Evolutionary conservation across 1,140 invertebrate species (phyloP).

Genomic region (Uloborus diversus): DNA sequence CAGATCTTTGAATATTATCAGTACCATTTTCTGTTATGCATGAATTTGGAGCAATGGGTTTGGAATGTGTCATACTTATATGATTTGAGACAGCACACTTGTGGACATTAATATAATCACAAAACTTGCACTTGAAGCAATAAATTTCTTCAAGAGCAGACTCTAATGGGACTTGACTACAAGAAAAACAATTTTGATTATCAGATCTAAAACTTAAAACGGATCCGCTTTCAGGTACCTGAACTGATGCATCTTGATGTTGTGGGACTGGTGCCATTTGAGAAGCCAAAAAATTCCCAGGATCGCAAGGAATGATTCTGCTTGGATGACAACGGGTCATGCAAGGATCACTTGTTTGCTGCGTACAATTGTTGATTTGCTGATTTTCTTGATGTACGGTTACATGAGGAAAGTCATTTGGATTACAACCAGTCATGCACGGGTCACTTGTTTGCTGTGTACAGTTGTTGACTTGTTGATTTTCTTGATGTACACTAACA

Average conservation of each 20-base stretch:
- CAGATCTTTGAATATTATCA: neutral
- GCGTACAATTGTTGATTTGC: no score
- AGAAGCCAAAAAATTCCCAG: neutral
- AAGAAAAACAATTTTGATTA: slow-evolving; percentile 26
- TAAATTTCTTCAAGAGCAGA: slow-evolving; percentile 34
- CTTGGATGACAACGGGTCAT: neutral
- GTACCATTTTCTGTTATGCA: slow-evolving; percentile 14
- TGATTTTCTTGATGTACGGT: neutral
- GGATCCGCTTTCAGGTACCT: neutral
- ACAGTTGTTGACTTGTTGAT: neutral
- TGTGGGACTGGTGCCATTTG: neutral
- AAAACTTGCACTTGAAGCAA: slow-evolving; percentile 58
- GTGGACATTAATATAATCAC: slow-evolving; percentile 50
- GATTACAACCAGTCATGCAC: neutral
- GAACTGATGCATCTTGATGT: slow-evolving; percentile 40
- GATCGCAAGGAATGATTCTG: neutral
- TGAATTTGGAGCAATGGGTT: neutral
- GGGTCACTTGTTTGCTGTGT: slow-evolving; percentile 4
- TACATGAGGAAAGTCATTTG: slow-evolving; percentile 17
- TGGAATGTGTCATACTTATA: slow-evolving; percentile 51
- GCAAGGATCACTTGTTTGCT: neutral
- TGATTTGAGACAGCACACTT: slow-evolving; percentile 46
- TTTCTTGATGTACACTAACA: slow-evolving; percentile 5
- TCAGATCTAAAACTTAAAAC: neutral
- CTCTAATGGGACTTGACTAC: slow-evolving; percentile 1